phyloP scores from a whole-genome alignment of 2,113 vertebrate genomes.

The Dicentrarchus labrax region DNA sequence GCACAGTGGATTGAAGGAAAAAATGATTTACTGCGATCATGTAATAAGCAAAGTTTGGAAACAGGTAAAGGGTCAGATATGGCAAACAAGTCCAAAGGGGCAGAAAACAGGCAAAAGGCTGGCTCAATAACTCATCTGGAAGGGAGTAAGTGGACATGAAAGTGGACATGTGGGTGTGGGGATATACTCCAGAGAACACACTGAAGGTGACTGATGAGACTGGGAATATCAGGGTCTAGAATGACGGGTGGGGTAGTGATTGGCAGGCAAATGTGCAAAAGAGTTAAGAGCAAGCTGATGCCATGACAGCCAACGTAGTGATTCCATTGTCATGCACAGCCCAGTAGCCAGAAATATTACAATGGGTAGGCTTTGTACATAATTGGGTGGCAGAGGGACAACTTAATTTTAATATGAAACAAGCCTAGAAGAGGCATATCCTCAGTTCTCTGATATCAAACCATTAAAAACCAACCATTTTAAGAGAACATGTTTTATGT shows the following conservation, averaged over 20 bases:
- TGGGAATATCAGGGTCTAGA: neutral
- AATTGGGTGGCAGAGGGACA: neutral
- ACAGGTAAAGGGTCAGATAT: neutral
- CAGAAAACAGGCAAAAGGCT: neutral
- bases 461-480: neutral
- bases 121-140: neutral
- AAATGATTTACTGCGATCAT: neutral
- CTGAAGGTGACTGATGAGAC: neutral
- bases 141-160: neutral
- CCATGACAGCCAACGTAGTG: neutral
- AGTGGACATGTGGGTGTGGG: neutral
- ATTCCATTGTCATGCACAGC: neutral
- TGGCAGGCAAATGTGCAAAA: neutral
- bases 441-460: neutral
- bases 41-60: neutral
- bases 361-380: neutral
- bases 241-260: neutral
- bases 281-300: no score
- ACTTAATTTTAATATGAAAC: neutral
- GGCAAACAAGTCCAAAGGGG: neutral
- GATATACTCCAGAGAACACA: neutral
- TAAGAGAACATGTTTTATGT: neutral
- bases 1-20: neutral
- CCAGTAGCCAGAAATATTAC: neutral
- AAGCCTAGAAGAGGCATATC: neutral